Percentiles rank a stretch among this genome's conserved stretches.
These are phyloP conservation scores for Aporophyla lueneburgensis DNA, from an alignment of 2,888 invertebrate species.

Conservation along the genomic window DNA sequence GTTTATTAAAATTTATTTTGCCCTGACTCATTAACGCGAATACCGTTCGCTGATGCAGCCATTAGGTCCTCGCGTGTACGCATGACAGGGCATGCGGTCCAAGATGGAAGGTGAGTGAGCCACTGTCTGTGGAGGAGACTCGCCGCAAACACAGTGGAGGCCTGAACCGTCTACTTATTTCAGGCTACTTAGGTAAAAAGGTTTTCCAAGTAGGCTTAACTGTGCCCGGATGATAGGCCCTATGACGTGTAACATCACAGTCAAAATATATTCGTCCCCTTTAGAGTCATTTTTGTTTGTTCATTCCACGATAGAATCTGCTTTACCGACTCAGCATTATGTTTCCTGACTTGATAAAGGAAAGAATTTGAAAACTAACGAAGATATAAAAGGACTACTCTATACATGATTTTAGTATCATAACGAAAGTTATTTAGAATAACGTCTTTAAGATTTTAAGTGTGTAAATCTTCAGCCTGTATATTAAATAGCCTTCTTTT, in stretches of 20 bases:
- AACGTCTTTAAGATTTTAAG: neutral
- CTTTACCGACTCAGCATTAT: neutral
- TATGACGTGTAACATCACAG: neutral
- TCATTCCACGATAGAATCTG: neutral
- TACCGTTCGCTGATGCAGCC: too few species aligned
- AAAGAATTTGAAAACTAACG: neutral
- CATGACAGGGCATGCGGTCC: too few species aligned
- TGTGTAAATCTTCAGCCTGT: neutral
- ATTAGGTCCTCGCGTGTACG: too few species aligned
- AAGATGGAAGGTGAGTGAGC: too few species aligned
- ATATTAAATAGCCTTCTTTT: neutral
- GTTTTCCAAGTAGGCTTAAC: too few species aligned
- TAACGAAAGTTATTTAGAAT: neutral
- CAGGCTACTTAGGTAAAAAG: too few species aligned
- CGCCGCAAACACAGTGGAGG: too few species aligned
- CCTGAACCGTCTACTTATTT: too few species aligned
- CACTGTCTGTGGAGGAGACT: too few species aligned
- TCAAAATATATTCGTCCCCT: neutral
- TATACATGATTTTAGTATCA: neutral
- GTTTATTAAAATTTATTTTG: too few species aligned
- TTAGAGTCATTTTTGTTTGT: neutral
- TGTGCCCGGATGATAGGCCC: too few species aligned
- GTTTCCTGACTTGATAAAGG: neutral
- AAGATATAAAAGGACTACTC: neutral
- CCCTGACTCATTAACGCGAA: too few species aligned